Percentiles rank a stretch among this genome's conserved stretches.
These are phyloP conservation scores for Muscicapa striata DNA, from an alignment of 2,797 vertebrate species.

Conservation along the genomic window DNA sequence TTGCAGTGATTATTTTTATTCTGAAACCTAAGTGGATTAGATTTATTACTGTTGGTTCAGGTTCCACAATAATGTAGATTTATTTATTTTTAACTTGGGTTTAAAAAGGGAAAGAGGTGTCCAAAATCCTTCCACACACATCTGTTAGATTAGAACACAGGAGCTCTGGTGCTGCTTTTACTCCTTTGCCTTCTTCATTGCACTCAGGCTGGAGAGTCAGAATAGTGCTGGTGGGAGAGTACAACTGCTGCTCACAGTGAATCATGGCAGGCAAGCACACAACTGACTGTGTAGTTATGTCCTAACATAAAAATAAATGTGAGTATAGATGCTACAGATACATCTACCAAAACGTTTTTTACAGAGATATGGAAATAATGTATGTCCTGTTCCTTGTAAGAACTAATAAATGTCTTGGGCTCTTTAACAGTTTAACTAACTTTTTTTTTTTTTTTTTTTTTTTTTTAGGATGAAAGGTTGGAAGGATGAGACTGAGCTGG, in stretches of 20 bases:
- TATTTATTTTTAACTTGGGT: conserved; percentile 25
- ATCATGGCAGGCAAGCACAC: not conserved
- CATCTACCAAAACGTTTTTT: not conserved
- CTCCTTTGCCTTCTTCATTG: not conserved
- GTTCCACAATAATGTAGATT: conserved; percentile 2
- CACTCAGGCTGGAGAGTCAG: not conserved
- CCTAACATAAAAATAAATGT: not conserved
- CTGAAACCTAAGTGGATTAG: conserved; percentile 22
- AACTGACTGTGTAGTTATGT: not conserved
- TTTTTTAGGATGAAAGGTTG: not conserved
- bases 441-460: not conserved
- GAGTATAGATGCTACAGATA: not conserved
- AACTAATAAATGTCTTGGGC: not conserved
- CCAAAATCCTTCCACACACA: not conserved
- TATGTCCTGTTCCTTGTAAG: not conserved
- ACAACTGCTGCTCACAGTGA: not conserved
- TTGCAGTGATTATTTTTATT: conserved; percentile 28
- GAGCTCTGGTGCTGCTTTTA: not conserved
- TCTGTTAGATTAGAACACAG: not conserved
- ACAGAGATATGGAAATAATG: not conserved
- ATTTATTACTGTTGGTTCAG: conserved; percentile 58
- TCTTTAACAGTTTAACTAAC: not conserved
- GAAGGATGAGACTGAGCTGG: fast-evolving
- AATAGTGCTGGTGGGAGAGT: not conserved
- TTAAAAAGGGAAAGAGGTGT: not conserved